Base-by-base conservation (phyloP, 2,797 vertebrate genomes). In the Cynodonichthys magdalenae region DNA sequence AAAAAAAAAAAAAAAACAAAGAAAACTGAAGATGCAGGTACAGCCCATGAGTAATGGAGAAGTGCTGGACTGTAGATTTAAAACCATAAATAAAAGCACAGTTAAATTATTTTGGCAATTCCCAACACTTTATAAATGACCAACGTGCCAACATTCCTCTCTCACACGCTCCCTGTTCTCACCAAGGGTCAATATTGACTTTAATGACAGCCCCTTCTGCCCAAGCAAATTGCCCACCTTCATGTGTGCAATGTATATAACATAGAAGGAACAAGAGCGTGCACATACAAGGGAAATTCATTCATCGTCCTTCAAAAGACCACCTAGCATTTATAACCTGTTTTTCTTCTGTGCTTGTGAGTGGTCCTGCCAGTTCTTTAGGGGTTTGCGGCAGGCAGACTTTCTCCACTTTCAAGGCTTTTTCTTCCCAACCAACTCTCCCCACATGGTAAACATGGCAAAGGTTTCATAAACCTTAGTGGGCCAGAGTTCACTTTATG, bases 161-260 rank as follows among this genome's bases (percentile, higher is more conserved):
- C 63, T 58, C 69, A 5, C 66, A 55, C 46, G 50, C 45, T 64
- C 59, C 27, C 53, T 4, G 58, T 53, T 53, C 75, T 66, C 71
- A 74, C 55, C 76, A 74, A 77, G 42, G 41, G 84, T 91, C 86
- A 92, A 91, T 90, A 91, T 90, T 90, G 85, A 91, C 90, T 75
- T 77, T 63, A 72, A 67, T 53, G 63, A 69, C 66, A 74, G 51
- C 59, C 71, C 24, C 64, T 77, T 65, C 75, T 78, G 57, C 51
- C 71, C 60, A 66, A 71, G 83, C 57, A 73, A 75, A 77, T 69
- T 53, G 76, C 50, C 69, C 70, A 83, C 51, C 17, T 27, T 71
- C 65, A 79, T 48, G 24, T 55, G 57, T 75, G 67, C 61, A 48
- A 87, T 52, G 45, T 62, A 66, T 56, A 63, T 18, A 64, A 56